phyloP scores from a whole-genome alignment of 2,797 vertebrate genomes.

The Champsocephalus gunnari region DNA sequence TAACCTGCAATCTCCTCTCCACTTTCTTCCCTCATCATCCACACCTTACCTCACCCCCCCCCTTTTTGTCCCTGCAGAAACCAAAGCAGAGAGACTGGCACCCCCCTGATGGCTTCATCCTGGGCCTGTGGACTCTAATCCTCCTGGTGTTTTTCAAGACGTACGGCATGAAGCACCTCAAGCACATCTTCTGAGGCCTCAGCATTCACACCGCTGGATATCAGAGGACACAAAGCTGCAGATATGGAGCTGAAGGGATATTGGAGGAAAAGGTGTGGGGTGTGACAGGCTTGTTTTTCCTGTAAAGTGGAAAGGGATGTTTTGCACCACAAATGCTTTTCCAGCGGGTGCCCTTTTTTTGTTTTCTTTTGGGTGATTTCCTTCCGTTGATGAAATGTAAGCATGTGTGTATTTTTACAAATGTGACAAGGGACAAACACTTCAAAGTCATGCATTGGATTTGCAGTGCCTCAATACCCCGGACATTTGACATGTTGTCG shows the following conservation, averaged over 20 bases:
- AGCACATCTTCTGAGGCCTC: conserved; percentile 91
- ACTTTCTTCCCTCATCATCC: background rate
- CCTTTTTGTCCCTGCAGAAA: conserved; percentile 83
- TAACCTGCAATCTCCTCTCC: conserved; percentile 52
- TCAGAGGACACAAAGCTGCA: conserved; percentile 14
- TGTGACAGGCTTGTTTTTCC: conserved; percentile 17
- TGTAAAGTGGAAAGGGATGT: conserved; percentile 24
- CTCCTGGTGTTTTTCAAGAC: conserved; percentile 98
- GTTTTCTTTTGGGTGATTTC: conserved; percentile 10
- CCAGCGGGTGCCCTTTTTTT: conserved; percentile 41
- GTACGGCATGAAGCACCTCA: conserved; percentile 97
- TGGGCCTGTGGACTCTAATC: conserved; percentile 96
- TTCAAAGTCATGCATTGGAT: conserved; percentile 21
- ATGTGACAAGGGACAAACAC: conserved; percentile 8
- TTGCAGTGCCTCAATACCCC: background rate
- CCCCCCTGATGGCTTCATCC: conserved; percentile 97
- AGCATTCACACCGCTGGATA: conserved; percentile 5
- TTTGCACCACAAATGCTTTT: conserved; percentile 3
- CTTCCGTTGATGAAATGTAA: conserved; percentile 16
- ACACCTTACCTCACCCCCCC: background rate
- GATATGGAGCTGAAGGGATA: conserved; percentile 9
- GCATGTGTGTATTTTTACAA: conserved; percentile 11
- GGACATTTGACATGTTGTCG: background rate
- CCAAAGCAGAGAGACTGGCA: conserved; percentile 97
- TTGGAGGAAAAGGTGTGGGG: conserved; percentile 14